Percentiles rank a stretch among this genome's conserved stretches.
Conservation (phyloP, 1,140 invertebrate species). For the Aradophagus sp. region DNA sequence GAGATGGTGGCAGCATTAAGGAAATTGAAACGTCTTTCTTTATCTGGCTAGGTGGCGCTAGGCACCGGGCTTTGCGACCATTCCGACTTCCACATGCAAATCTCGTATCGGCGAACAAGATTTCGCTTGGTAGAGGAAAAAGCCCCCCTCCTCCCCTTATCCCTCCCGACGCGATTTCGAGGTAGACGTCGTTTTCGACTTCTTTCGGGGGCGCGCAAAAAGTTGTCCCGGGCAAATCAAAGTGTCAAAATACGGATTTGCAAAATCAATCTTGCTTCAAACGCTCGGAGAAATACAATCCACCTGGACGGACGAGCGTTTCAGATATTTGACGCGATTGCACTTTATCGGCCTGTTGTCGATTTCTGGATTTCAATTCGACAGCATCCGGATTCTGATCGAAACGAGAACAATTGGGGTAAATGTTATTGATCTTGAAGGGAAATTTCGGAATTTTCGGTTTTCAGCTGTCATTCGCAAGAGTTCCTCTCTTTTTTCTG, state of each 20-base stretch:
- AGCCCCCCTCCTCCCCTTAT: conserved; percentile 3
- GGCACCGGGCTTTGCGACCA: conserved; percentile 36
- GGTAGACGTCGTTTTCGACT: not conserved
- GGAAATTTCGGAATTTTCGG: too few species aligned
- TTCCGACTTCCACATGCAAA: conserved; percentile 57
- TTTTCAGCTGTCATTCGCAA: too few species aligned
- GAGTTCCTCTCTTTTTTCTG: too few species aligned
- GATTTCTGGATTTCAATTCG: conserved; percentile 3
- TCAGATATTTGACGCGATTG: conserved; percentile 1
- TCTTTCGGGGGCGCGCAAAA: conserved; percentile 4
- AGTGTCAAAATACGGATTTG: conserved; percentile 31
- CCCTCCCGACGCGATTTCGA: not conserved
- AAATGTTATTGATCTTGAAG: too few species aligned
- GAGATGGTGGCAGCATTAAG: conserved; percentile 68
- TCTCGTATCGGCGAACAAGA: conserved; percentile 43
- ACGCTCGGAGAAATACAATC: conserved; percentile 15
- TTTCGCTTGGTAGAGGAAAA: conserved; percentile 33
- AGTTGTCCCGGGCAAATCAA: conserved; percentile 12
- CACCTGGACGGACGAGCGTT: not conserved
- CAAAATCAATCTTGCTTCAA: conserved; percentile 34
- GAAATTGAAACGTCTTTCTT: conserved; percentile 74
- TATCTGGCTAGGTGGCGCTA: conserved; percentile 59
- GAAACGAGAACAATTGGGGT: not conserved
- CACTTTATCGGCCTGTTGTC: conserved; percentile 8
- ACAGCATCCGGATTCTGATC: too few species aligned